These are phyloP conservation scores for Tragelaphus eurycerus DNA, from an alignment of 2,797 vertebrate species.

Conservation along the genomic window DNA sequence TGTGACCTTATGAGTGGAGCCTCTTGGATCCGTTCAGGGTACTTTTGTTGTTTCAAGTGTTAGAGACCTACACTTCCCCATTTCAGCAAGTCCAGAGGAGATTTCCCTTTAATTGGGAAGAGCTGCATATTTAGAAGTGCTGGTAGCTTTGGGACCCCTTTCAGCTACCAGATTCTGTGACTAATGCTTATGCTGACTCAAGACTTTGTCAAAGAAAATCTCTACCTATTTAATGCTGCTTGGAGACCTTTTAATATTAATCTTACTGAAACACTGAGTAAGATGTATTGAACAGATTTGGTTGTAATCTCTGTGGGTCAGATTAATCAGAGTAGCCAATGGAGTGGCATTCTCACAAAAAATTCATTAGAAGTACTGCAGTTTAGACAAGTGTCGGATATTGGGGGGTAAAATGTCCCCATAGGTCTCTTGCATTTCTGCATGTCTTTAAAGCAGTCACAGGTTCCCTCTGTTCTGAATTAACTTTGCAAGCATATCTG, in stretches of 20 bases:
- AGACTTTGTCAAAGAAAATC: not conserved
- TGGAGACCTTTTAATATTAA: not conserved
- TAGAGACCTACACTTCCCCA: not conserved
- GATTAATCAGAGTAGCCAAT: not conserved
- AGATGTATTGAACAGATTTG: not conserved
- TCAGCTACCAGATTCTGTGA: not conserved
- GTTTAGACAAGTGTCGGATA: not conserved
- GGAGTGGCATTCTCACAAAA: not conserved
- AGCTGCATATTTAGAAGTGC: not conserved
- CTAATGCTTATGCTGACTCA: not conserved
- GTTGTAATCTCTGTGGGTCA: not conserved
- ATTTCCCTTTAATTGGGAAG: not conserved
- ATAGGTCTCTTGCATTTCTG: not conserved
- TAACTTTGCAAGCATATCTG: not conserved
- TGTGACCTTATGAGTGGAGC: not conserved
- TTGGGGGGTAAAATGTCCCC: fast-evolving
- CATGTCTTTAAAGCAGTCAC: not conserved
- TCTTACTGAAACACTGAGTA: not conserved
- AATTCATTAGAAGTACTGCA: not conserved
- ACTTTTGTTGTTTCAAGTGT: not conserved
- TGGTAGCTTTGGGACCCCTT: not conserved
- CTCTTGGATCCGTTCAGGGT: not conserved
- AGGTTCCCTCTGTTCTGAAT: not conserved
- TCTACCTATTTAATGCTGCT: not conserved
- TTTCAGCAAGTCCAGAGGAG: not conserved